Percentiles rank a stretch among this genome's conserved stretches.
phyloP scores from a whole-genome alignment of 1,140 invertebrate species.

The Kradibia gibbosae region DNA sequence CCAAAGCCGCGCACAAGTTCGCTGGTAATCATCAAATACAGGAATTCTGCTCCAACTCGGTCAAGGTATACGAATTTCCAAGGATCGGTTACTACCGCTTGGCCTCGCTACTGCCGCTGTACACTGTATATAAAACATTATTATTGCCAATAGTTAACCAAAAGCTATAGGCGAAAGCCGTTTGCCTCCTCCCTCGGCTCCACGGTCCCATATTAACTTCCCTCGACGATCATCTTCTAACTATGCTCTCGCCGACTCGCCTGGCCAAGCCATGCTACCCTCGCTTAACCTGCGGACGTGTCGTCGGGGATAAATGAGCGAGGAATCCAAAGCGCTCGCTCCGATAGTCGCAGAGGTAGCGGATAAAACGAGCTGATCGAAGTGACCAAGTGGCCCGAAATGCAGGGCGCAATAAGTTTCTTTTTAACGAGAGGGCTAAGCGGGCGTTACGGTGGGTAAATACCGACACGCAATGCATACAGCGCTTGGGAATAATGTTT shows the following conservation, averaged over 20 bases:
- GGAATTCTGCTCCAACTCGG: constrained; percentile 47
- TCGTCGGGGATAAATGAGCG: not conserved
- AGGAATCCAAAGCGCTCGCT: constrained; percentile 22
- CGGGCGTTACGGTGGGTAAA: not conserved
- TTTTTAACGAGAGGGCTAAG: not conserved
- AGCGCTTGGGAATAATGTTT: not conserved
- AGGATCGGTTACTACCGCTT: constrained; percentile 46
- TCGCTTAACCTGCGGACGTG: not conserved
- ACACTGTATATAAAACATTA: constrained; percentile 60
- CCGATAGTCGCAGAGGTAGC: constrained; percentile 15
- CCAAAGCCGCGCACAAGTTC: constrained; percentile 27
- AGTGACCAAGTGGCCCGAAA: constrained; percentile 4
- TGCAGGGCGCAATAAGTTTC: not conserved
- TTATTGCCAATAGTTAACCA: constrained; percentile 66
- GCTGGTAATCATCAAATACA: constrained; percentile 15
- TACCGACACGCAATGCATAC: not conserved
- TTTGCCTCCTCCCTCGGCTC: not conserved
- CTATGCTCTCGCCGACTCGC: constrained; percentile 46
- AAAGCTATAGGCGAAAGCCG: constrained; percentile 58
- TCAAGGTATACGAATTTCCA: constrained; percentile 52
- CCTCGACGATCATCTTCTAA: not conserved
- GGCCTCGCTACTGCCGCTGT: constrained; percentile 3
- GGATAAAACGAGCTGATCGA: constrained; percentile 36
- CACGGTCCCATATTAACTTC: no score
- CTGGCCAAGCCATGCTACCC: constrained; percentile 33